Evolutionary conservation across 2,113 vertebrate species (phyloP).

Genomic region (Gadus chalcogrammus): DNA sequence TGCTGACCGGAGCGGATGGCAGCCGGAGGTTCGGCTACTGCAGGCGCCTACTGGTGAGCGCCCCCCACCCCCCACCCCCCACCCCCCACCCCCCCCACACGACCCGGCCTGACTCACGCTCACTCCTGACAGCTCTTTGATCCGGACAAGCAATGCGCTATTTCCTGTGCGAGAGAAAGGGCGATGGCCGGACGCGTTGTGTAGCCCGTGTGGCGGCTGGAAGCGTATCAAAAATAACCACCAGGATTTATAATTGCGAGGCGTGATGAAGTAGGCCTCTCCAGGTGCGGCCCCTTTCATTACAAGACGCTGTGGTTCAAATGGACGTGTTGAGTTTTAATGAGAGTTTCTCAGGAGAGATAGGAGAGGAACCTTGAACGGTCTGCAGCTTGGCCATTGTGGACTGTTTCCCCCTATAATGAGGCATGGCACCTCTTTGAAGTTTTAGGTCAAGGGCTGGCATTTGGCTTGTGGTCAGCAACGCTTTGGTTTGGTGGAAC

Average conservation of each 20-base stretch:
- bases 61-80: constrained; percentile 5
- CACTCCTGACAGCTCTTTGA: constrained; percentile 49
- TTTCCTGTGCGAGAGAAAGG: constrained; percentile 35
- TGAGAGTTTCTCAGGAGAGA: constrained; percentile 44
- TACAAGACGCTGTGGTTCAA: constrained; percentile 29
- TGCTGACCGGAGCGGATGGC: constrained; percentile 97
- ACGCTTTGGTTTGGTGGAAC: constrained; percentile 39
- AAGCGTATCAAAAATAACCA: not conserved
- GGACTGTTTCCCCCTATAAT: constrained; percentile 47
- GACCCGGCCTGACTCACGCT: not conserved
- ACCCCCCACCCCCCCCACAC: no score
- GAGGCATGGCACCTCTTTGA: constrained; percentile 46
- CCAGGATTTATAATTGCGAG: not conserved
- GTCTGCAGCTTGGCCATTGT: constrained; percentile 49
- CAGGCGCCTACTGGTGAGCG: constrained; percentile 94
- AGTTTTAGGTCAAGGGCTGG: constrained; percentile 39
- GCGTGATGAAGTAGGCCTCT: constrained; percentile 5
- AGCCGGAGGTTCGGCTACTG: constrained; percentile 97
- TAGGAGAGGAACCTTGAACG: constrained; percentile 12
- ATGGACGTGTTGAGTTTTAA: constrained; percentile 44
- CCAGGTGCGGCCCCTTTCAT: constrained; percentile 9
- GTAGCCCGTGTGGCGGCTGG: constrained; percentile 35
- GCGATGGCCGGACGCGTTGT: constrained; percentile 16
- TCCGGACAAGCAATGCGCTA: constrained; percentile 28
- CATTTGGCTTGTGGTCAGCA: constrained; percentile 47